Evolutionary conservation across 2,888 invertebrate species (phyloP).

Genomic region (Trichogramma dendrolimi): DNA sequence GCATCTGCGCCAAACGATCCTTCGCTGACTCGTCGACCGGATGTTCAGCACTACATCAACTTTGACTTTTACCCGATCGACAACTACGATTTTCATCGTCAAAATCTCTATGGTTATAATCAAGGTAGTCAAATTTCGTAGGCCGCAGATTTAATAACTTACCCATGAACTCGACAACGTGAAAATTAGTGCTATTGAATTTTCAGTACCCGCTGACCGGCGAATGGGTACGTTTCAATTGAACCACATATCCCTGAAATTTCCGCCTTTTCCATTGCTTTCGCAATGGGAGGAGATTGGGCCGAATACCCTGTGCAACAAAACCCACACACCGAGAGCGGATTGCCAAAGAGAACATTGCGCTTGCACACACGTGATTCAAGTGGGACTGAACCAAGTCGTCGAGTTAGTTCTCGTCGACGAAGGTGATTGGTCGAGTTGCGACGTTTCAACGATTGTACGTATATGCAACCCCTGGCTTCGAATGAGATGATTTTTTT

Average conservation of each 20-base stretch:
- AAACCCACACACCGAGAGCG: constrained; percentile 58
- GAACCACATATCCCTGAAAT: constrained; percentile 77
- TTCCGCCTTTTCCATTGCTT: constrained; percentile 71
- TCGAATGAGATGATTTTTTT: background rate
- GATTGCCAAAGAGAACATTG: constrained; percentile 71
- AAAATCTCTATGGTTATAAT: constrained; percentile 68
- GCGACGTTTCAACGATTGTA: background rate
- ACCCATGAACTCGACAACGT: background rate
- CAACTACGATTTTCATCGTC: constrained; percentile 74
- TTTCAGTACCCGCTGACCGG: background rate
- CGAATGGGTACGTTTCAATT: constrained; percentile 78
- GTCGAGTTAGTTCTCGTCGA: constrained; percentile 83
- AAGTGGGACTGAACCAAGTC: constrained; percentile 63
- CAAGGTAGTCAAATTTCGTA: constrained; percentile 56
- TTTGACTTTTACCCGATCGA: constrained; percentile 84
- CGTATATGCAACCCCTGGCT: background rate
- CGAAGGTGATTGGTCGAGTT: constrained; percentile 56
- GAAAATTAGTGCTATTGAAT: background rate
- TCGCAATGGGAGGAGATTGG: constrained; percentile 63
- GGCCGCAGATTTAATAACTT: background rate
- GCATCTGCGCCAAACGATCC: constrained; percentile 61
- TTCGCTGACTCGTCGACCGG: constrained; percentile 58
- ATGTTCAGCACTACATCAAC: constrained; percentile 78
- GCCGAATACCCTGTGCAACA: constrained; percentile 69
- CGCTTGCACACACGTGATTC: constrained; percentile 76